A percentile compares a stretch with the other conserved stretches of the same genome.
These are phyloP conservation scores for Drosophila multiciliata DNA, from an alignment of 2,888 invertebrate species.

Conservation along the genomic window DNA sequence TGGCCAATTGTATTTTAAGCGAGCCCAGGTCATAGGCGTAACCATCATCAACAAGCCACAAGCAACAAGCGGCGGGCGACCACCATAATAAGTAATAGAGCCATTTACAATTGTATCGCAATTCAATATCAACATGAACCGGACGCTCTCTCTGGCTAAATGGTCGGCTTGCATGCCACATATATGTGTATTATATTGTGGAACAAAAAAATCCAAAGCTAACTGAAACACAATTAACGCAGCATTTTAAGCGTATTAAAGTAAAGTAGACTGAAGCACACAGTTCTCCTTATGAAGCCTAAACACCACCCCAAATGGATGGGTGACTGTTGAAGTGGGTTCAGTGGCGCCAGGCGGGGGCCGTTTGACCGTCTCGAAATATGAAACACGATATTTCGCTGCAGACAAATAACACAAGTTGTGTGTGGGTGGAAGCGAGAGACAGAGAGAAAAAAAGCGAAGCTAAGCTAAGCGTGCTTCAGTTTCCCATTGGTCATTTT, in stretches of 20 bases:
- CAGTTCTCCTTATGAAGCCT: constrained; percentile 13
- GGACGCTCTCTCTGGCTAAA: constrained; percentile 57
- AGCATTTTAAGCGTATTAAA: constrained; percentile 67
- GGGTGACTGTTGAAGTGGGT: constrained; percentile 2
- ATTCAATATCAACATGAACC: constrained; percentile 64
- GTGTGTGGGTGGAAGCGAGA: not conserved
- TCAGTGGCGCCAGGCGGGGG: constrained; percentile 28
- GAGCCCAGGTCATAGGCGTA: constrained; percentile 17
- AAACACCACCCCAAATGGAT: constrained; percentile 3
- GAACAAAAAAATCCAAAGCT: not conserved
- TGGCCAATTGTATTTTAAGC: constrained; percentile 31
- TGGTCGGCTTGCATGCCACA: constrained; percentile 69
- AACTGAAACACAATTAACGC: constrained; percentile 73
- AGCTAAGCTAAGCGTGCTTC: constrained; percentile 33
- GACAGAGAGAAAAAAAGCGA: not conserved
- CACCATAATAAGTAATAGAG: constrained; percentile 61
- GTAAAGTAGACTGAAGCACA: constrained; percentile 20
- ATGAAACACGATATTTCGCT: constrained; percentile 59
- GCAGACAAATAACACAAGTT: constrained; percentile 41
- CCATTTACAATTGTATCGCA: constrained; percentile 50
- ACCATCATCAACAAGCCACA: constrained; percentile 25
- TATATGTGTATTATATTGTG: not conserved
- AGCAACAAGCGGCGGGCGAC: constrained; percentile 50
- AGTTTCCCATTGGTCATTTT: constrained; percentile 41
- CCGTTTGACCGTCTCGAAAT: constrained; percentile 43